Conservation (phyloP, 2,888 invertebrate species). For the Hypercompe scribonia region DNA sequence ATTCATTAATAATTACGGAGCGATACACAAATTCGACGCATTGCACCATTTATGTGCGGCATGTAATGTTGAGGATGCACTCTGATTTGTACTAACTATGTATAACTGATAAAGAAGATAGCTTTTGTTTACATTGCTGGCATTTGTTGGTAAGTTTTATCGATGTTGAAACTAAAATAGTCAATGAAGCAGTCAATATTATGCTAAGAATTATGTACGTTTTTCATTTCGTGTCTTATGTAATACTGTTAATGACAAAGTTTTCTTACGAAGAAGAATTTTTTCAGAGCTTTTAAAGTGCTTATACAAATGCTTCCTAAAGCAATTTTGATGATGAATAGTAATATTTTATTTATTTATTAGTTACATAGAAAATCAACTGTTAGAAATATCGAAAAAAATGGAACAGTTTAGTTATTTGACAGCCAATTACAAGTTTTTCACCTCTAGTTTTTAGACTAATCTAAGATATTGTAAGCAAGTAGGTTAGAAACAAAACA, state of each 20-base stretch:
- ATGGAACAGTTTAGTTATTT: too few species aligned
- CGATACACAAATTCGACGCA: constrained; percentile 43
- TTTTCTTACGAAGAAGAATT: too few species aligned
- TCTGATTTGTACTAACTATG: neutral
- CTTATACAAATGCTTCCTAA: neutral
- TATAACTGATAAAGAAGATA: neutral
- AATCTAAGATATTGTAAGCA: too few species aligned
- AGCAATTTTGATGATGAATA: neutral
- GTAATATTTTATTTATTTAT: too few species aligned
- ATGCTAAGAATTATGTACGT: neutral
- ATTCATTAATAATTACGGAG: constrained; percentile 4
- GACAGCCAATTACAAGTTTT: too few species aligned
- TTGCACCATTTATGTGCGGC: constrained; percentile 31
- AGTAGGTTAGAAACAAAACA: too few species aligned
- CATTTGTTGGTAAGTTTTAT: neutral
- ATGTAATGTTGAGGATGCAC: constrained; percentile 30
- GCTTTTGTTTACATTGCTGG: neutral
- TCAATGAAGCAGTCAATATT: neutral
- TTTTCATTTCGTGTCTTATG: neutral
- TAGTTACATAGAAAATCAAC: too few species aligned
- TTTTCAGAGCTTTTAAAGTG: neutral
- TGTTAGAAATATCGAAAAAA: too few species aligned
- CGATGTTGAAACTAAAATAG: neutral
- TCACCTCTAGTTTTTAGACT: too few species aligned
- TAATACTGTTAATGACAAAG: too few species aligned